phyloP scores from a whole-genome alignment of 2,888 invertebrate genomes.

The Macrophya alboannulata region DNA sequence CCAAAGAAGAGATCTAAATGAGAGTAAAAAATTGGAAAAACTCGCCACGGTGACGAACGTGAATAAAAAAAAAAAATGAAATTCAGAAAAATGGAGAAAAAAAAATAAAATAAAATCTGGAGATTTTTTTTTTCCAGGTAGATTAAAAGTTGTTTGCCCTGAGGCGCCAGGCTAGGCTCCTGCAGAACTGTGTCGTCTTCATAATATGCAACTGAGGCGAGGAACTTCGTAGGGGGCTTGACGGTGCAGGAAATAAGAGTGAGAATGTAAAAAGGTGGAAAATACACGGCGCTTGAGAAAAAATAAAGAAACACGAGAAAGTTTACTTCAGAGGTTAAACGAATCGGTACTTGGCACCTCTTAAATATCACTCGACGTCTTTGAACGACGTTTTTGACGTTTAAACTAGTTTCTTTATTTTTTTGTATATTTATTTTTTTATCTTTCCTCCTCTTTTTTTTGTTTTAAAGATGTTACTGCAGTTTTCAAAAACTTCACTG shows the following conservation, averaged over 20 bases:
- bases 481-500: not conserved
- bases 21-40: slow-evolving; percentile 53
- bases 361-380: slow-evolving; percentile 31
- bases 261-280: slow-evolving; percentile 22
- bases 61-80: not conserved
- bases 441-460: not conserved
- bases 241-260: slow-evolving; percentile 24
- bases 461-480: not conserved
- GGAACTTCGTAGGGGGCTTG: slow-evolving; percentile 42
- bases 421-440: not conserved
- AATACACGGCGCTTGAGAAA: slow-evolving; percentile 3
- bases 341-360: slow-evolving; percentile 36
- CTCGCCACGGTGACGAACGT: slow-evolving; percentile 41
- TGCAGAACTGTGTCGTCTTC: slow-evolving; percentile 55
- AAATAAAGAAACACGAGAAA: slow-evolving; percentile 17
- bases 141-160: slow-evolving; percentile 55
- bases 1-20: slow-evolving; percentile 39
- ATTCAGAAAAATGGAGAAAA: not conserved
- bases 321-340: slow-evolving; percentile 33
- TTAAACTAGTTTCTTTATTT: slow-evolving; percentile 14
- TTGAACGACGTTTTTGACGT: too few relatives aligned
- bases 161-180: slow-evolving; percentile 35
- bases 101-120: not conserved
- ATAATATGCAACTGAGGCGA: slow-evolving; percentile 50
- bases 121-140: slow-evolving; percentile 34